Evolutionary conservation across 2,113 vertebrate species (phyloP).

Genomic region (Brachypteracias leptosomus): DNA sequence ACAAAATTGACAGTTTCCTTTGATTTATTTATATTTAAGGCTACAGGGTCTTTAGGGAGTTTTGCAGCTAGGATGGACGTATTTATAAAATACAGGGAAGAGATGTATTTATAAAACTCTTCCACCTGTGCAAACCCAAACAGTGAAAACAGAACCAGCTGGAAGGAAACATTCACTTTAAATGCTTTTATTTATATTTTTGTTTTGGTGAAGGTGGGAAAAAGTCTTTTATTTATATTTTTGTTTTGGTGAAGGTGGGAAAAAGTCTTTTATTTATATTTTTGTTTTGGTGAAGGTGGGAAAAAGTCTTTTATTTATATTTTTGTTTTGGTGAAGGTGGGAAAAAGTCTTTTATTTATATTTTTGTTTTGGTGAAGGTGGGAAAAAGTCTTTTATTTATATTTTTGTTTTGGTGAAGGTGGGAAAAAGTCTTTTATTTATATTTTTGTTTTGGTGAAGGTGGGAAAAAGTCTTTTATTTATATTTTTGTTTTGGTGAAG

Average conservation of each 20-base stretch:
- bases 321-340: background rate
- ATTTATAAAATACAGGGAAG: no score
- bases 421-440: background rate
- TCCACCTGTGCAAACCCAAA: background rate
- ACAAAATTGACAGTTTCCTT: background rate
- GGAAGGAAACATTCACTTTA: background rate
- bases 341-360: background rate
- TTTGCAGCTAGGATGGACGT: background rate
- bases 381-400: background rate
- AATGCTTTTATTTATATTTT: background rate
- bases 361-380: background rate
- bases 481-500: background rate
- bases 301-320: background rate
- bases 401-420: background rate
- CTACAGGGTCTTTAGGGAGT: background rate
- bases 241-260: background rate
- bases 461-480: background rate
- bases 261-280: background rate
- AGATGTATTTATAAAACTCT: background rate
- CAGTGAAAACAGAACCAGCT: background rate
- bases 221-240: background rate
- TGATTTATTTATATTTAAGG: background rate
- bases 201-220: background rate
- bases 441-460: background rate
- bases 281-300: background rate